phyloP scores from a whole-genome alignment of 2,797 vertebrate species.

The Esox masquinongy region DNA sequence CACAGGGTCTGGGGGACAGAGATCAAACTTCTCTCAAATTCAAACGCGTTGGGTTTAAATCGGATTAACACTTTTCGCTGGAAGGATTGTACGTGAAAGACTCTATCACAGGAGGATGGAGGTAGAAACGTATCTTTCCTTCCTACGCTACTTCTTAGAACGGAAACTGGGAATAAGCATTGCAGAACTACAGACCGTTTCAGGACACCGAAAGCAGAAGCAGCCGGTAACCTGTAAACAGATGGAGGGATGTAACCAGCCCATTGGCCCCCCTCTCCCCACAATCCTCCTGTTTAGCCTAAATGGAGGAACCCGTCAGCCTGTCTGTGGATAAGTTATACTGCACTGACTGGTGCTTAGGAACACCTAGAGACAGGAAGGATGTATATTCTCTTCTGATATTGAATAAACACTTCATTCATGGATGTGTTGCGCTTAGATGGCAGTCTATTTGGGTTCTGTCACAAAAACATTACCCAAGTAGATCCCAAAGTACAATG shows the following conservation, averaged over 20 bases:
- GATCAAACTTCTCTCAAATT: neutral
- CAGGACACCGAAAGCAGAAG: constrained; percentile 74
- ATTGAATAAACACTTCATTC: neutral
- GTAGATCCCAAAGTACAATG: too few species aligned
- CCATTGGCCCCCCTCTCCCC: constrained; percentile 75
- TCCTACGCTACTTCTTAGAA: neutral
- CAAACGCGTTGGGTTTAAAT: neutral
- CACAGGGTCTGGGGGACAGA: neutral
- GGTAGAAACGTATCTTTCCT: neutral
- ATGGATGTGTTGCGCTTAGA: neutral
- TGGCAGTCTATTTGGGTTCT: neutral
- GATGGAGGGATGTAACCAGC: constrained; percentile 80
- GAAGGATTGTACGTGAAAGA: neutral
- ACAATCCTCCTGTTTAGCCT: constrained; percentile 56
- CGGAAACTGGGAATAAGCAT: neutral
- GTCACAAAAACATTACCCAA: neutral
- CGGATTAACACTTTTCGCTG: neutral
- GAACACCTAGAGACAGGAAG: neutral
- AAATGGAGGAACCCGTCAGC: neutral
- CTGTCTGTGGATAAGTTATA: neutral
- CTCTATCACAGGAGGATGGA: neutral
- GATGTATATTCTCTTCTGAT: neutral
- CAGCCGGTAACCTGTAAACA: constrained; percentile 71
- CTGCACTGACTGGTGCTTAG: neutral
- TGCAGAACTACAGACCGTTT: neutral